Conservation (phyloP, 2,888 invertebrate species). For the Epistrophella euchroma region DNA sequence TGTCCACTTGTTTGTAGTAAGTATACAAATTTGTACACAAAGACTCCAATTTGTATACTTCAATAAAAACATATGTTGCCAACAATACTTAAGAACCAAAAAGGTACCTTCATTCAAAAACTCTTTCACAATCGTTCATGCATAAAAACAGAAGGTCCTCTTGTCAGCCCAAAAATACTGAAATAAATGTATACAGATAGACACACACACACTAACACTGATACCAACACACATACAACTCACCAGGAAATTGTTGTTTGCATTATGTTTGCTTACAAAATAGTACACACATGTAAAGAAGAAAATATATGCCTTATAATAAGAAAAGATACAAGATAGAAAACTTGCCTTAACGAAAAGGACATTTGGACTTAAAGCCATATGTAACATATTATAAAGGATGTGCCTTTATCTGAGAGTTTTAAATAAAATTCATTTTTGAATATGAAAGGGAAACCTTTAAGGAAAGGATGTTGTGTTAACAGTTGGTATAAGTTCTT, state of each 20-base stretch:
- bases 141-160: slow-evolving; percentile 67
- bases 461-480: slow-evolving; percentile 15
- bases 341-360: slow-evolving; percentile 7
- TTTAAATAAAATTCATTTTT: slow-evolving; percentile 21
- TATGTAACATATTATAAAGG: not conserved
- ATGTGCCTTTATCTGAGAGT: slow-evolving; percentile 13
- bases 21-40: slow-evolving; percentile 37
- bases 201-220: not conserved
- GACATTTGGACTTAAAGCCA: slow-evolving; percentile 12
- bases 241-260: slow-evolving; percentile 32
- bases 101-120: slow-evolving; percentile 53
- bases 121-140: slow-evolving; percentile 64
- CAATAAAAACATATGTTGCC: slow-evolving; percentile 51
- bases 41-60: slow-evolving; percentile 46
- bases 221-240: not conserved
- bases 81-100: slow-evolving; percentile 48
- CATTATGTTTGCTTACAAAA: slow-evolving; percentile 28
- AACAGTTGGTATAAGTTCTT: slow-evolving; percentile 18
- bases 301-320: not conserved
- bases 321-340: slow-evolving; percentile 21
- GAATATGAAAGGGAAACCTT: slow-evolving; percentile 9
- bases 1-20: slow-evolving; percentile 42
- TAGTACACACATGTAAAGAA: slow-evolving; percentile 10
- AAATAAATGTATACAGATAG: slow-evolving; percentile 2
- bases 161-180: slow-evolving; percentile 45